Conservation (phyloP, 2,113 vertebrate genomes). For the Clarias magur region DNA sequence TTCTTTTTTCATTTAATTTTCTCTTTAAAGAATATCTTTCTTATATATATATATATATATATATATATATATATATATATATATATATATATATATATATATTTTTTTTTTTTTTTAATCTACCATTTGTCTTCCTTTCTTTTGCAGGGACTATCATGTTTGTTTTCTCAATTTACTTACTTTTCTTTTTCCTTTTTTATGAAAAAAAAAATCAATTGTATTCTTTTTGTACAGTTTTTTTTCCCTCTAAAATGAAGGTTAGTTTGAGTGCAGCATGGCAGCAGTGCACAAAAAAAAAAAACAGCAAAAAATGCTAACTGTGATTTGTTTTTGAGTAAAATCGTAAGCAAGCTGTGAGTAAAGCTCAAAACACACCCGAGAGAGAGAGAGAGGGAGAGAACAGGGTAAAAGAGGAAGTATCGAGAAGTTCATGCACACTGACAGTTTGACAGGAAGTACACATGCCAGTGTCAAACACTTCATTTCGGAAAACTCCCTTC, state of each 20-base stretch:
- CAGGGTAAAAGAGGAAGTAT: slow-evolving; percentile 10
- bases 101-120: not conserved
- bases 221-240: not conserved
- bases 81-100: too few relatives aligned
- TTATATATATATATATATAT: too few relatives aligned
- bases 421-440: slow-evolving; percentile 24
- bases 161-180: too few relatives aligned
- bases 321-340: slow-evolving; percentile 12
- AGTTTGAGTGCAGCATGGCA: not conserved
- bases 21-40: not conserved
- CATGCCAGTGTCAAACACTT: slow-evolving; percentile 28
- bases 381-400: not conserved
- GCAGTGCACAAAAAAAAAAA: not conserved
- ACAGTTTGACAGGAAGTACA: slow-evolving; percentile 30
- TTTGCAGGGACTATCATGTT: too few relatives aligned
- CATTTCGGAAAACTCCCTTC: slow-evolving; percentile 57
- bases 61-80: too few relatives aligned
- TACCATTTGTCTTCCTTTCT: not conserved
- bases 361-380: slow-evolving; percentile 13
- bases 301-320: slow-evolving; percentile 29
- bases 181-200: too few relatives aligned
- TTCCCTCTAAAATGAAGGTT: slow-evolving; percentile 4
- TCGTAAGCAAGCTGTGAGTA: slow-evolving; percentile 9
- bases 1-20: not conserved
- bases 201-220: not conserved